Evolutionary conservation across 1,140 invertebrate species (phyloP).

Genomic region (Brachionus calyciflorus): DNA sequence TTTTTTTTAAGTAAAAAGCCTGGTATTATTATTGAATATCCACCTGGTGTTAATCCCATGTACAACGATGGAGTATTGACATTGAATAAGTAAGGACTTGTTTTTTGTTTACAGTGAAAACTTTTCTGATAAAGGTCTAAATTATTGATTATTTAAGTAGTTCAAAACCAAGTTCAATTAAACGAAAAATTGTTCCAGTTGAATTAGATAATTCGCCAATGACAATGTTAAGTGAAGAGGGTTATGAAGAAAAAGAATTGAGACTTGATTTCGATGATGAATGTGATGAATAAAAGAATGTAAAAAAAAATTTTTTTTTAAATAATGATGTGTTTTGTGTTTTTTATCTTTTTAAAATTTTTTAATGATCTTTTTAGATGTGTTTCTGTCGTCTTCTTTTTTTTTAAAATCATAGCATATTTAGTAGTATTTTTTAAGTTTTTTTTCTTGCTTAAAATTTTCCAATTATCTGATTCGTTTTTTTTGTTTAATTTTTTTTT

Average conservation of each 20-base stretch:
- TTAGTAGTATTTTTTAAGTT: too few relatives aligned
- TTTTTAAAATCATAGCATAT: too few relatives aligned
- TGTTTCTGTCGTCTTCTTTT: too few relatives aligned
- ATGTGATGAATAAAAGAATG: neutral
- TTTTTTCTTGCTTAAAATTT: too few relatives aligned
- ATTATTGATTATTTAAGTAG: too few relatives aligned
- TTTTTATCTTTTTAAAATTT: neutral
- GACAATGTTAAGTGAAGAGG: neutral
- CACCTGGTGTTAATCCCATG: conserved; percentile 38
- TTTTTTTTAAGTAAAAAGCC: conserved; percentile 27
- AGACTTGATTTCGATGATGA: conserved; percentile 24
- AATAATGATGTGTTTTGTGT: neutral
- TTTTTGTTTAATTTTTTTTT: too few relatives aligned
- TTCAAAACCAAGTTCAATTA: neutral
- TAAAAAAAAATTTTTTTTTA: neutral
- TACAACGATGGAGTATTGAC: conserved; percentile 40
- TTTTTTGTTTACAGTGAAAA: too few relatives aligned
- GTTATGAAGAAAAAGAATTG: conserved; percentile 33
- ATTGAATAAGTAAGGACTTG: neutral
- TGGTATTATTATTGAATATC: conserved; percentile 43
- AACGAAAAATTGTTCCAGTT: neutral
- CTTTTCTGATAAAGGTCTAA: too few relatives aligned
- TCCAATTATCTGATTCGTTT: too few relatives aligned
- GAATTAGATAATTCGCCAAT: neutral
- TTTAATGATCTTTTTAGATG: too few relatives aligned